Evolutionary conservation across 2,888 invertebrate genomes (phyloP), one percentile per base, ranked within the genome.

Genomic region (Drosophila anomelani): DNA sequence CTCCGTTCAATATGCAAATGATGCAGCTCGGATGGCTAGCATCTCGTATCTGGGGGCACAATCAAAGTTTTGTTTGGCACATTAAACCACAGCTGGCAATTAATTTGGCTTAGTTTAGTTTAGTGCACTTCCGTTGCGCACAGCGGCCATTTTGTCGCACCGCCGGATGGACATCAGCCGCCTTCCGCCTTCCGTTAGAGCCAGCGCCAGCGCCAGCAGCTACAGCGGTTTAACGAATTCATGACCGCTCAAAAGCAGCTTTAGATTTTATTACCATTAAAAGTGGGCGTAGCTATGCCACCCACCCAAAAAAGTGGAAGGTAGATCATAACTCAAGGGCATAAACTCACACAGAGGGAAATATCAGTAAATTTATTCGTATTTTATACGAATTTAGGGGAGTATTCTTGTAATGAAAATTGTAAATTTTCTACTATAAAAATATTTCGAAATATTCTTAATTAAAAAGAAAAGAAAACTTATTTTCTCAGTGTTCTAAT

Each of bases 81-180:
- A 83, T 88, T 83, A 76, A 88, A 84, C 89, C 79, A 81, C 76
- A 62, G 66, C 60, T 75, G 72, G 83, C 88, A 84, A 84, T 84
- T 84, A 89, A 84, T 84, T 84, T 87, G 87, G 87, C 89, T 89
- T 87, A 84, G 87, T 87, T 84, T 79, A 89, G 85, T 83, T 87
- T 79, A 84, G 85, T 84, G 85, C 85, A 81, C 87, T 84, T 88
- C 89, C 87, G 85, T 72, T 88, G 85, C 75, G 81, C 85, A 88
- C 79, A 81, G 89, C 81, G 79, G 79, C 81, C 89, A 89, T 84
- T 84, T 88, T 88, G 89, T 87, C 81, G 79, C 81, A 86, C 74
- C 68, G 63, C 89, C 86, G 88, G 82, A 84, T 76, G 76, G 76
- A 69, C 74, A 56, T 51, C 44, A 73, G 70, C 46, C 44, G 72